Percentiles rank a stretch among this genome's conserved stretches.
Conservation (phyloP, 2,797 vertebrate genomes). For the Pseudomugil gertrudae region DNA sequence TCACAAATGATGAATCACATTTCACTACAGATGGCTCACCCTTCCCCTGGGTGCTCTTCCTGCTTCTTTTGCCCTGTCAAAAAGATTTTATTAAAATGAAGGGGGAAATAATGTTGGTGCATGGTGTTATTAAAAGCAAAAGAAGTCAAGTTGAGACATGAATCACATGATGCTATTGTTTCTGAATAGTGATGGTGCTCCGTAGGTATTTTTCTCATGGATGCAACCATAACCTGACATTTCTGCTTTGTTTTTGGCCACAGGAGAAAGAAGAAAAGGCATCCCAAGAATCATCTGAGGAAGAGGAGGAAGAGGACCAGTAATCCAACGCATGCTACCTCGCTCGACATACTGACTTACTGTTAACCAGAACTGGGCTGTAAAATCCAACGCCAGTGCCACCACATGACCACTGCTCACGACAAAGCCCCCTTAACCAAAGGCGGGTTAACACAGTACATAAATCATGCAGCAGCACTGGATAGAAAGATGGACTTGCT, state of each 20-base stretch:
- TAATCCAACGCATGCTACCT: slow-evolving; percentile 89
- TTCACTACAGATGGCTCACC: slow-evolving; percentile 66
- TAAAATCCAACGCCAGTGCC: slow-evolving; percentile 78
- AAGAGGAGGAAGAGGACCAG: slow-evolving; percentile 88
- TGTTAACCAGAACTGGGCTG: slow-evolving; percentile 83
- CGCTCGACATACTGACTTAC: slow-evolving; percentile 85
- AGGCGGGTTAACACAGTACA: slow-evolving; percentile 72
- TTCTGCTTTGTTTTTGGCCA: not conserved
- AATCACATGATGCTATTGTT: slow-evolving; percentile 43
- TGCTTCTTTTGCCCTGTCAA: slow-evolving; percentile 42
- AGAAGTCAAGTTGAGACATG: slow-evolving; percentile 35
- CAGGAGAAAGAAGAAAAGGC: slow-evolving; percentile 93
- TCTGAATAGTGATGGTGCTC: slow-evolving; percentile 20
- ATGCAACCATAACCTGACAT: slow-evolving; percentile 26
- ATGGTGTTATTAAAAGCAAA: slow-evolving; percentile 23
- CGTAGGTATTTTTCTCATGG: slow-evolving; percentile 37
- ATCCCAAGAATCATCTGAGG: slow-evolving; percentile 93
- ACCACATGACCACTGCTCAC: slow-evolving; percentile 76
- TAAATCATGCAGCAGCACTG: slow-evolving; percentile 84
- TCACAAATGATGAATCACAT: slow-evolving; percentile 77
- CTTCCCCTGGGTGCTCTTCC: slow-evolving; percentile 56
- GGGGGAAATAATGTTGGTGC: slow-evolving; percentile 8
- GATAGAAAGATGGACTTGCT: slow-evolving; percentile 82
- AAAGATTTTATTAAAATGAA: not conserved
- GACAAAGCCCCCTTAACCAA: slow-evolving; percentile 63